These are phyloP conservation scores for Calephelis nemesis DNA, from an alignment of 1,140 invertebrate species.

Conservation along the genomic window DNA sequence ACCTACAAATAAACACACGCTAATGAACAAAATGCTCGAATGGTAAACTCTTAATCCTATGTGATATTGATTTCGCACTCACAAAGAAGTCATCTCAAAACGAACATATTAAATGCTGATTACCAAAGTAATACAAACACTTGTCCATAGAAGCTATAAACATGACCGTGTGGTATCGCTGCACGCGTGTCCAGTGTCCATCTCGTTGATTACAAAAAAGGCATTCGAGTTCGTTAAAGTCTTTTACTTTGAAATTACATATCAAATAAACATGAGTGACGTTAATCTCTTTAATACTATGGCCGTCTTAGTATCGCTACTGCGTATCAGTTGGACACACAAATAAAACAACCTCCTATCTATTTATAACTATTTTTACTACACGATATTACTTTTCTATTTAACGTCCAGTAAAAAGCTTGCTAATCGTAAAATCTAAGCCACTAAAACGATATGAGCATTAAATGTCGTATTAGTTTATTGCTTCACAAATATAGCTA, in stretches of 20 bases:
- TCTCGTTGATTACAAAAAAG: slow-evolving; percentile 11
- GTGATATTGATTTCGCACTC: too few species aligned
- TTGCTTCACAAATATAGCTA: too few species aligned
- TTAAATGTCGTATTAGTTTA: slow-evolving; percentile 1
- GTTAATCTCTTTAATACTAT: slow-evolving; percentile 16
- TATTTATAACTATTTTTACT: slow-evolving; percentile 17
- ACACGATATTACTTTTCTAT: slow-evolving; percentile 12
- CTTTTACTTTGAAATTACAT: slow-evolving; percentile 18
- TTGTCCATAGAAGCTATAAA: not conserved
- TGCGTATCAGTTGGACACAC: slow-evolving; percentile 16
- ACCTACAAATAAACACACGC: too few species aligned
- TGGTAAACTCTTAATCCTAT: too few species aligned
- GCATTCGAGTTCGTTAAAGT: slow-evolving; percentile 13
- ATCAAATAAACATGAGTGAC: slow-evolving; percentile 18
- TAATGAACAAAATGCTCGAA: too few species aligned
- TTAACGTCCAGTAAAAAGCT: slow-evolving; percentile 16
- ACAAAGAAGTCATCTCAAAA: too few species aligned
- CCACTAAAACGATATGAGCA: slow-evolving; percentile 12
- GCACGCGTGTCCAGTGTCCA: slow-evolving; percentile 6
- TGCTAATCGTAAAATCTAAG: slow-evolving; percentile 19
- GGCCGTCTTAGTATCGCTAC: slow-evolving; percentile 10
- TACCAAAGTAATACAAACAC: too few species aligned
- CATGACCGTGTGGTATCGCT: not conserved
- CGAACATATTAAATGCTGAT: too few species aligned
- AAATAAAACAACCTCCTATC: slow-evolving; percentile 15